Conservation (phyloP, 2,888 invertebrate species). For the Conops quadrifasciatus region DNA sequence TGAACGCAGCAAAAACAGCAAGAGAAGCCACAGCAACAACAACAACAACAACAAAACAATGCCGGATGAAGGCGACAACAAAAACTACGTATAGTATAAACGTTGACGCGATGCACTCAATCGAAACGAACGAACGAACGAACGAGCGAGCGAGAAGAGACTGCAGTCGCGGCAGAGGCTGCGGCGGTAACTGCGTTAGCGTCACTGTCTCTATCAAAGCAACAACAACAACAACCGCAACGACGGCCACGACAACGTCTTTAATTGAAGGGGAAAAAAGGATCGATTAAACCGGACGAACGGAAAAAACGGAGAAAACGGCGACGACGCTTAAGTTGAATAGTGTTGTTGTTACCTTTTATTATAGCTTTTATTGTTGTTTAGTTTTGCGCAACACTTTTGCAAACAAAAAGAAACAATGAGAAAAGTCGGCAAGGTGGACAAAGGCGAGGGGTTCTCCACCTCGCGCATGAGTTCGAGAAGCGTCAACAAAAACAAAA, state of each 20-base stretch:
- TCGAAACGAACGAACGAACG: conserved; percentile 9
- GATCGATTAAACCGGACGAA: neutral
- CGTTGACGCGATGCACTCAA: conserved; percentile 29
- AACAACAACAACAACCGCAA: neutral
- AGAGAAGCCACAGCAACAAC: neutral
- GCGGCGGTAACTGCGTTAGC: neutral
- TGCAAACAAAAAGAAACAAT: neutral
- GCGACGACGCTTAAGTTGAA: conserved; percentile 32
- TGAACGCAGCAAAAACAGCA: neutral
- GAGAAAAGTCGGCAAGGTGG: neutral
- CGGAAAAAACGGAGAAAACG: neutral
- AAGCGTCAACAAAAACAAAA: conserved; percentile 5
- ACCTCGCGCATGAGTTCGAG: no score
- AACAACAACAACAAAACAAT: conserved; percentile 19
- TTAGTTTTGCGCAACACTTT: conserved; percentile 27
- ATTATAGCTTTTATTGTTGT: neutral
- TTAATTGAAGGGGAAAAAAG: no score
- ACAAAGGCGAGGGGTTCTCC: neutral
- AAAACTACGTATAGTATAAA: no score
- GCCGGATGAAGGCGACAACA: conserved; percentile 22
- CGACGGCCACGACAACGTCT: no score
- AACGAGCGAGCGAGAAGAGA: neutral
- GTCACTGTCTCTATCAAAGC: neutral
- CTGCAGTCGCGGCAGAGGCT: neutral
- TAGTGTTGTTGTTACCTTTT: conserved; percentile 29